phyloP scores from a whole-genome alignment of 37 sponge, comb jelly and placozoan species.

The Hexactinellida sp. region DNA sequence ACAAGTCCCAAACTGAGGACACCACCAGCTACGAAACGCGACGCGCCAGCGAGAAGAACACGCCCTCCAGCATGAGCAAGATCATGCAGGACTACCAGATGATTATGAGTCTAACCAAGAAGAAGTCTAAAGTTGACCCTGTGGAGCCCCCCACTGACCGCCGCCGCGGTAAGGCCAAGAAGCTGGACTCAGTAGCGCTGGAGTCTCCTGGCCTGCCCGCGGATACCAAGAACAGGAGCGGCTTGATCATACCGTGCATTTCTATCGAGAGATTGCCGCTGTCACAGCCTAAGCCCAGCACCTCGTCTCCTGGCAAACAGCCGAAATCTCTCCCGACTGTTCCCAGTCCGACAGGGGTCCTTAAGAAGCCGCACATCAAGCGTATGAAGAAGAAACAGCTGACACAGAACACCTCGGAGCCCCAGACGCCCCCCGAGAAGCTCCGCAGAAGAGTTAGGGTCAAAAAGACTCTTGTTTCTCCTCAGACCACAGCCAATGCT shows the following conservation, averaged over 20 bases:
- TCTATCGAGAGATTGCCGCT: conserved; percentile 1
- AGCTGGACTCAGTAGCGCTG: neutral
- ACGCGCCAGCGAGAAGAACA: neutral
- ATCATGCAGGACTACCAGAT: neutral
- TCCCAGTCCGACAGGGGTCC: neutral
- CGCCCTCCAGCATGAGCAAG: neutral
- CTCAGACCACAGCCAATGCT: neutral
- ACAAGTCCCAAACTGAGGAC: neutral
- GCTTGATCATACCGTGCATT: neutral
- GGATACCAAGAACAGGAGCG: neutral
- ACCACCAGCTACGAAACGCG: neutral
- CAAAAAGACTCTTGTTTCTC: neutral
- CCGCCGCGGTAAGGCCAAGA: neutral
- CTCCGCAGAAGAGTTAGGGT: neutral
- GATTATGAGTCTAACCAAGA: neutral
- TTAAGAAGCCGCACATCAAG: neutral
- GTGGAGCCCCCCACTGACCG: neutral
- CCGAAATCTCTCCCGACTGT: neutral
- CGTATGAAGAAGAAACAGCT: neutral
- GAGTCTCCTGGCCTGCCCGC: neutral
- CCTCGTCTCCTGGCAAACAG: neutral
- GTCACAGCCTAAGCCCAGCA: neutral
- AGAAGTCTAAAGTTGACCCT: neutral
- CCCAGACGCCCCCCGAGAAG: neutral
- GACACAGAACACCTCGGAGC: neutral